phyloP scores from a whole-genome alignment of 1,140 invertebrate genomes.

The Arion vulgaris region DNA sequence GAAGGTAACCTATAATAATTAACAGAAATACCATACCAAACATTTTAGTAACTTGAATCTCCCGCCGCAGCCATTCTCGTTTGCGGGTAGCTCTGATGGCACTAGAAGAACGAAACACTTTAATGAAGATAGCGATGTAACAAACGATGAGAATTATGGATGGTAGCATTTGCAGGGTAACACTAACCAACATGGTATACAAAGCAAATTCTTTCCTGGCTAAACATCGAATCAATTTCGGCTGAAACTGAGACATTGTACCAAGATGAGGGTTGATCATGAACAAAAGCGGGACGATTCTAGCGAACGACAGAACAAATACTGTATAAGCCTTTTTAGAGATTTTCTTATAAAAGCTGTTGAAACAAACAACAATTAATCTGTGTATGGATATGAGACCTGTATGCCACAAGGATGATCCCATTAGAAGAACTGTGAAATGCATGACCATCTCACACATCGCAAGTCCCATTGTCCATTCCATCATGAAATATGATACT shows the following conservation, averaged over 20 bases:
- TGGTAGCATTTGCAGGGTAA: slow-evolving; percentile 69
- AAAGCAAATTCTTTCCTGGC: slow-evolving; percentile 64
- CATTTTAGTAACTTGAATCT: slow-evolving; percentile 73
- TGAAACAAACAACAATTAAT: slow-evolving; percentile 70
- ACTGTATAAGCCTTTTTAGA: slow-evolving; percentile 68
- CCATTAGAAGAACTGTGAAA: slow-evolving; percentile 68
- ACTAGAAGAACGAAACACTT: slow-evolving; percentile 64
- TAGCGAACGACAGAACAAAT: slow-evolving; percentile 65
- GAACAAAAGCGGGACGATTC: slow-evolving; percentile 67
- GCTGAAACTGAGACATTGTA: slow-evolving; percentile 68
- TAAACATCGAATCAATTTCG: slow-evolving; percentile 69
- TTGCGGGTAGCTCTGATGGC: slow-evolving; percentile 58
- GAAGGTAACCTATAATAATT: slow-evolving; percentile 70
- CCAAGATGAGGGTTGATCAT: slow-evolving; percentile 66
- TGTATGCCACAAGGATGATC: slow-evolving; percentile 71
- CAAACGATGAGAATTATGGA: slow-evolving; percentile 70
- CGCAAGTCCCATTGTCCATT: slow-evolving; percentile 62
- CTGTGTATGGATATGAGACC: slow-evolving; percentile 71
- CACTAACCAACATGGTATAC: slow-evolving; percentile 67
- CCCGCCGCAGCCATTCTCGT: slow-evolving; percentile 66
- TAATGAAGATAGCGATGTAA: slow-evolving; percentile 70
- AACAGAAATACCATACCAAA: slow-evolving; percentile 72
- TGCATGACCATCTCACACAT: slow-evolving; percentile 67
- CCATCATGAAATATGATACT: slow-evolving; percentile 66
- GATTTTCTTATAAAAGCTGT: slow-evolving; percentile 69